Base-by-base conservation (phyloP, 2,113 vertebrate genomes). In the Alligator sinensis region DNA sequence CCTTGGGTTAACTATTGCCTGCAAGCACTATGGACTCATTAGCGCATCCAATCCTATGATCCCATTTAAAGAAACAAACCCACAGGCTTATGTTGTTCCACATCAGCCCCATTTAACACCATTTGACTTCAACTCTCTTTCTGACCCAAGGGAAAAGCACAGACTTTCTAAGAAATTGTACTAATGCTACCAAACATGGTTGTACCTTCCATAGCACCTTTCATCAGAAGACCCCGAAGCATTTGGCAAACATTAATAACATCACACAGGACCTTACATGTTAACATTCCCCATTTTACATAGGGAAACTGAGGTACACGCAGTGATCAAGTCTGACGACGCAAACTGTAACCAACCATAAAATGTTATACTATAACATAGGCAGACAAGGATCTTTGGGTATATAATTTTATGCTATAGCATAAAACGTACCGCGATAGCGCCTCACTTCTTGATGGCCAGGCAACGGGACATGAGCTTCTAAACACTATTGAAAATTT, bases 101-200 rank as follows among this genome's bases (percentile, higher is more conserved):
- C 86, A 87, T 94, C 89, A 92, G 94, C 72, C 80, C 81, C 89
- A 95, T 93, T 90, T 93, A 91, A 4, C 96, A 91, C 89, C 94
- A 88, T 94, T 93, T 96, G 96, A 93, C 95, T 95, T 90, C 90
- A 95, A 94, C 54, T 84, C 92, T 91, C 92, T 90, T 96, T 95
- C 95, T 95, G 93, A 96, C 91, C 96, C 96, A 94, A 92, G 94
- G 89, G 95, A 94, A 96, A 95, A 96, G 93, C 96, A 95, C 75
- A 77, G 90, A 75, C 64, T 21, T 94, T 78, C 91, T 89, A 75
- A 86, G 94, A 87, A 93, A 94, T 12, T 7, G 93, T 82, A 21
- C 80, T 83, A 82, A 5, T 12, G 58, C 83, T 8, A 64, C 5
- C 84, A n/a, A 19, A 47, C 34, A 47, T 9, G 47, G 47, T 47